Evolutionary conservation across 2,888 invertebrate genomes (phyloP).

Genomic region (Synanthedon vespiformis): DNA sequence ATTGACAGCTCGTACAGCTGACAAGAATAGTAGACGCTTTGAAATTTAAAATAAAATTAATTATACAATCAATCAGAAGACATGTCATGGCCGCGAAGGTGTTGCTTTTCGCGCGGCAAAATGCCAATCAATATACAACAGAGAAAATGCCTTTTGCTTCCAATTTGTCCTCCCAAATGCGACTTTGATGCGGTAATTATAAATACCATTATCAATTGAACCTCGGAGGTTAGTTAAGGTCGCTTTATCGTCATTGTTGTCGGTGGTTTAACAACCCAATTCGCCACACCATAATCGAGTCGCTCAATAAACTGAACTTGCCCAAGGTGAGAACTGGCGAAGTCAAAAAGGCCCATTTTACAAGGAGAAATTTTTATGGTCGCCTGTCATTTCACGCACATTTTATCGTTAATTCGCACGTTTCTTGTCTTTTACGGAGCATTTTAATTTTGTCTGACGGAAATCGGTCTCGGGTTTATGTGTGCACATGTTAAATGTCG

Average conservation of each 20-base stretch:
- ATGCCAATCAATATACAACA: constrained; percentile 54
- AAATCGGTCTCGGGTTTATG: constrained; percentile 38
- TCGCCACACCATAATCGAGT: constrained; percentile 59
- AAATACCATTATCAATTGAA: constrained; percentile 17
- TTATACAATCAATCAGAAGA: constrained; percentile 65
- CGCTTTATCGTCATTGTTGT: constrained; percentile 13
- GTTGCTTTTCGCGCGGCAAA: constrained; percentile 64
- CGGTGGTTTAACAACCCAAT: constrained; percentile 54
- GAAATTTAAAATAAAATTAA: constrained; percentile 63
- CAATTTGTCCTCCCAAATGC: constrained; percentile 9
- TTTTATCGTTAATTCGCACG: constrained; percentile 55
- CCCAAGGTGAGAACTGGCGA: constrained; percentile 47
- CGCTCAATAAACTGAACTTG: constrained; percentile 45
- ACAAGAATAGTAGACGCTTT: constrained; percentile 46
- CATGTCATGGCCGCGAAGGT: constrained; percentile 60
- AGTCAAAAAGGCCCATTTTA: constrained; percentile 46
- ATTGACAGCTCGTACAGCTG: constrained; percentile 59
- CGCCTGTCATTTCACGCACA: constrained; percentile 61
- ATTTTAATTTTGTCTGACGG: constrained; percentile 39
- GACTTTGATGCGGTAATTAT: constrained; percentile 18
- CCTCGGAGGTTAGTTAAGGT: constrained; percentile 11
- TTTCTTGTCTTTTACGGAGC: constrained; percentile 41
- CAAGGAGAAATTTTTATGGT: constrained; percentile 56
- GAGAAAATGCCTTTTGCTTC: constrained; percentile 13
- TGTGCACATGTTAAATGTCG: constrained; percentile 35